phyloP scores from a whole-genome alignment of 2,888 invertebrate genomes.

The Andrena dorsata region DNA sequence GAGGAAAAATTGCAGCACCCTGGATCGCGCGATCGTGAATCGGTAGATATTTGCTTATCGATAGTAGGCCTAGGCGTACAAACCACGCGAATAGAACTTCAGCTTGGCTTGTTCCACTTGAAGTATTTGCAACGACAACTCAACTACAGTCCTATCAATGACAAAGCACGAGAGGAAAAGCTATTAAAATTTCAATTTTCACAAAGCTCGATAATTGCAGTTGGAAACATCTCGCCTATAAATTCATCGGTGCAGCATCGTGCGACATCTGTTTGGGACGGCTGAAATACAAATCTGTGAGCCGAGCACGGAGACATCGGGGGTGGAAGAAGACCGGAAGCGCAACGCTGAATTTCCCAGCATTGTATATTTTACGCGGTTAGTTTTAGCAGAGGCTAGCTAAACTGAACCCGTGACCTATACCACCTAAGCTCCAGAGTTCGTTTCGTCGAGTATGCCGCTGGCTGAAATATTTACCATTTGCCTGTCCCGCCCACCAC shows the following conservation, averaged over 20 bases:
- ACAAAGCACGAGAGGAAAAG: no score
- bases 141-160: no score
- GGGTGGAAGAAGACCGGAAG: slow-evolving; percentile 5
- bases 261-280: slow-evolving; percentile 16
- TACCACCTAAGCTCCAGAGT: slow-evolving; percentile 63
- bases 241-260: not conserved
- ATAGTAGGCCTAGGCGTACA: not conserved
- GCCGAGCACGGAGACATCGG: slow-evolving; percentile 1
- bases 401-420: slow-evolving; percentile 45
- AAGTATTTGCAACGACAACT: no score
- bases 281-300: not conserved
- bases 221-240: not conserved
- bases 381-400: slow-evolving; percentile 67
- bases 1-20: no score
- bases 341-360: slow-evolving; percentile 43
- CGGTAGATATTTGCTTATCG: slow-evolving; percentile 21
- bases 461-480: slow-evolving; percentile 77
- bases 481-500: slow-evolving; percentile 52
- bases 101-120: no score
- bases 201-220: not conserved
- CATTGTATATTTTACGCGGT: slow-evolving; percentile 70
- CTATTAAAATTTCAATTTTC: no score
- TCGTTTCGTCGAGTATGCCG: slow-evolving; percentile 73
- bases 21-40: slow-evolving; percentile 36
- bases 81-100: not conserved